Evolutionary conservation across 2,113 vertebrate genomes (phyloP).

Genomic region (Hypanus sabinus): DNA sequence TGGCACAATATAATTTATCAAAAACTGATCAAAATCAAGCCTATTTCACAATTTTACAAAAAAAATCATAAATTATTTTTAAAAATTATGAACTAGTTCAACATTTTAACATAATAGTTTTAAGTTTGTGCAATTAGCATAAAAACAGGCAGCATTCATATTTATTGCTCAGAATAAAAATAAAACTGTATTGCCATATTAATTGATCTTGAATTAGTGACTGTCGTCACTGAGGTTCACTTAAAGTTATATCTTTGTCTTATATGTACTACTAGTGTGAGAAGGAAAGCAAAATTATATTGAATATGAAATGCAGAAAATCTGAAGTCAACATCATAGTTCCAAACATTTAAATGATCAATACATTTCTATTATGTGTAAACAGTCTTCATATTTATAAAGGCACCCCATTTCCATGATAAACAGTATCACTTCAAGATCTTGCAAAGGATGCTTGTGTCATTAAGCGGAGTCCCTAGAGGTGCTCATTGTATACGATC

Average conservation of each 20-base stretch:
- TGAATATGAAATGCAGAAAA: not conserved
- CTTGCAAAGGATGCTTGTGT: not conserved
- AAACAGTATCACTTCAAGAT: not conserved
- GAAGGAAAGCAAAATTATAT: not conserved
- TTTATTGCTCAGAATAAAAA: not conserved
- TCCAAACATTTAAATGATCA: not conserved
- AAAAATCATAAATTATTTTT: not conserved
- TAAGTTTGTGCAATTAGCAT: not conserved
- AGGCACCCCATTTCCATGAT: not conserved
- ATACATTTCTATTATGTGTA: slow-evolving; percentile 12
- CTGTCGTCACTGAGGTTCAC: not conserved
- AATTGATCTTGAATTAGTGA: not conserved
- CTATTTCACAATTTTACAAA: not conserved
- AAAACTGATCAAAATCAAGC: not conserved
- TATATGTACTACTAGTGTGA: not conserved
- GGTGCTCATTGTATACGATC: not conserved
- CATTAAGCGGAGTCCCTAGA: not conserved
- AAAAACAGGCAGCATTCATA: not conserved
- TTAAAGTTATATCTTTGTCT: not conserved
- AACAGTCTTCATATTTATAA: not conserved
- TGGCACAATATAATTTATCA: not conserved
- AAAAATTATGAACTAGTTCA: no score
- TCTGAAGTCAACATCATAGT: not conserved
- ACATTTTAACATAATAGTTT: not conserved
- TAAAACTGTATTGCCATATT: not conserved